Evolutionary conservation across 2,113 vertebrate genomes (phyloP).

Genomic region (Atractosteus spatula): DNA sequence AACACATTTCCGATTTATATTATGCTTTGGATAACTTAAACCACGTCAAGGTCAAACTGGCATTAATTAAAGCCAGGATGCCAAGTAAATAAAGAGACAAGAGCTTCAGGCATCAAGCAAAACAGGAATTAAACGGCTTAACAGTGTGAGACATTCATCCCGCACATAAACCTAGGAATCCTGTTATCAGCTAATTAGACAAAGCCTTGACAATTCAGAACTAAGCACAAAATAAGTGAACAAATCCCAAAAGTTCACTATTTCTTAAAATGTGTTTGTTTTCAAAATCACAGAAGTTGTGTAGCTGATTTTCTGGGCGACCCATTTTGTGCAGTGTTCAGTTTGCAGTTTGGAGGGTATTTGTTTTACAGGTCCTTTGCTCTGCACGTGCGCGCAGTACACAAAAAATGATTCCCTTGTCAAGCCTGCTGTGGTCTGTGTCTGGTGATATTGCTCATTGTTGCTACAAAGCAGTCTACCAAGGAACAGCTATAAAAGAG

Average conservation of each 20-base stretch:
- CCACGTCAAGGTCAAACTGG: slow-evolving; percentile 36
- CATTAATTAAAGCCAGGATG: slow-evolving; percentile 41
- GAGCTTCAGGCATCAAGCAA: slow-evolving; percentile 23
- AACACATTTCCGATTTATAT: slow-evolving; percentile 21
- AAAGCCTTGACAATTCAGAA: slow-evolving; percentile 39
- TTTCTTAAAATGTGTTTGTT: slow-evolving; percentile 31
- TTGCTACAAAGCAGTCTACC: slow-evolving; percentile 33
- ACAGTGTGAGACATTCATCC: slow-evolving; percentile 32
- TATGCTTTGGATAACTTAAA: slow-evolving; percentile 24
- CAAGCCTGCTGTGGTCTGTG: slow-evolving; percentile 14
- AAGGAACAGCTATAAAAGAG: neutral
- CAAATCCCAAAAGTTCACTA: slow-evolving; percentile 39
- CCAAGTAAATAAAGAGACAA: slow-evolving; percentile 38
- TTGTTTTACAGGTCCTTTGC: neutral
- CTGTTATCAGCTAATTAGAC: slow-evolving; percentile 52
- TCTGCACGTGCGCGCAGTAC: neutral
- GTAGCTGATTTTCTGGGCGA: no score
- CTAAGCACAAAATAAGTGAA: slow-evolving; percentile 40
- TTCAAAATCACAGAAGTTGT: no score
- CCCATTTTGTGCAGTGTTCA: no score
- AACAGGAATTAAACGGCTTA: slow-evolving; percentile 25
- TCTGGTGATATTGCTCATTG: slow-evolving; percentile 7
- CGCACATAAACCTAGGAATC: slow-evolving; percentile 37
- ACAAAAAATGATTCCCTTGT: neutral
- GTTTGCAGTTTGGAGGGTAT: neutral